Evolutionary conservation across 2,113 vertebrate species (phyloP), one percentile per base, ranked within the genome.

Genomic region (Boulengeromyrus knoepffleri): DNA sequence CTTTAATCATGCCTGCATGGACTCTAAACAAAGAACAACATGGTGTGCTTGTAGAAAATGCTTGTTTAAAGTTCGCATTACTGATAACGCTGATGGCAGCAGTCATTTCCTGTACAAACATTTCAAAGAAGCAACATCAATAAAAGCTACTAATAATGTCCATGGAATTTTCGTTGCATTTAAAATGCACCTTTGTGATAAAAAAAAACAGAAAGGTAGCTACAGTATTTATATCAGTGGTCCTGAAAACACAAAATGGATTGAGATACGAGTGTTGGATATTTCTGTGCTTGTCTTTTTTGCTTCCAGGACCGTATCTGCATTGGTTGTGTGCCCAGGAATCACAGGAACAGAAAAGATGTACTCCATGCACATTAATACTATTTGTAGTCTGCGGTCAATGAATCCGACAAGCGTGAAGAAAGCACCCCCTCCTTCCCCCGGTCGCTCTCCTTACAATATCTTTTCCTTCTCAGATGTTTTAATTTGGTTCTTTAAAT

Each of bases 371-470:
- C 50, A 52, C 50, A 58, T 89, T 89, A 52, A 85, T 87, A 85
- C 27, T 87, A 90, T 88, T 88, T 90, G 89, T 90, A 74, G 88
- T 90, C 89, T 80, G 36, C 46, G 89, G 89, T 80, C 89, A 88
- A 90, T 90, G 89, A 45, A 88, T 87, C 31, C 52, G 66, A 90
- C 89, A 88, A 56, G 62, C 24, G 77, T 53, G 85, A 80, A 88
- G 47, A 62, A 88, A 77, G 52, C 66, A 47, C 31, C 49, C 31
- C 15, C n/a, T 10, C 24, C 15, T n/a, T 6, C 85, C 15, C 49
- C 15, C 27, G 0, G 49, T 5, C 27, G 3, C 27, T 77, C 85
- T 70, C 36, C 7, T 36, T 47, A 80, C 31, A 80, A 45, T 49
- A 80, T 27, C 36, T 50, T 66, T 87, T 49, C n/a, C n/a, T 39